phyloP scores from a whole-genome alignment of 1,140 invertebrate species.

The Drosophila neocordata region DNA sequence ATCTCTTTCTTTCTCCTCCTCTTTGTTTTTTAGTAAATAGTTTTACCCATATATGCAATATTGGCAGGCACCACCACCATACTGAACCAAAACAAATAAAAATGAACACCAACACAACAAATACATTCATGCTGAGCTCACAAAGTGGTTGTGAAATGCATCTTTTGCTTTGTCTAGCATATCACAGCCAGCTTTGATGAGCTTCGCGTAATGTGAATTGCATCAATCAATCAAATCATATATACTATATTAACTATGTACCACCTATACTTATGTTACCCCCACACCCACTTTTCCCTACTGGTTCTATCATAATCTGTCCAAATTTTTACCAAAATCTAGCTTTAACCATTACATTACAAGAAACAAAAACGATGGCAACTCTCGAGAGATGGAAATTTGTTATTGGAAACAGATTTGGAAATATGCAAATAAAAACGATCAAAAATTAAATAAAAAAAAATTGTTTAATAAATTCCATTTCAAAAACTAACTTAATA shows the following conservation, averaged over 20 bases:
- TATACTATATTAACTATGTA: slow-evolving; percentile 7
- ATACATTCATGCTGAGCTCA: slow-evolving; percentile 81
- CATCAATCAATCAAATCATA: slow-evolving; percentile 49
- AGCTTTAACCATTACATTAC: not conserved
- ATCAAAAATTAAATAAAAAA: not conserved
- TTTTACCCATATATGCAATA: not conserved
- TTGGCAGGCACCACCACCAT: not conserved
- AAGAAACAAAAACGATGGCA: not conserved
- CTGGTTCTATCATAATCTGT: no score
- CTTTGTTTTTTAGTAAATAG: no score
- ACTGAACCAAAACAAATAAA: not conserved
- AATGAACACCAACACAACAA: slow-evolving; percentile 11
- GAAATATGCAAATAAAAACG: slow-evolving; percentile 10
- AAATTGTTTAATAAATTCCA: not conserved
- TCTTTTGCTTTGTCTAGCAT: slow-evolving; percentile 84
- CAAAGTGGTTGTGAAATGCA: slow-evolving; percentile 93
- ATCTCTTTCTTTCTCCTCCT: no score
- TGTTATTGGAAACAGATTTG: slow-evolving; percentile 21
- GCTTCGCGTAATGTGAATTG: slow-evolving; percentile 83
- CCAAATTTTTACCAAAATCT: no score
- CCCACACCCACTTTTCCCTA: slow-evolving; percentile 8
- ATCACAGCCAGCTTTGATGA: slow-evolving; percentile 98
- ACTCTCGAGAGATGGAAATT: slow-evolving; percentile 20
- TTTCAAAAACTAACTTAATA: not conserved
- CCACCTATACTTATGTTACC: slow-evolving; percentile 2